These are phyloP conservation scores for Augiades crinisus DNA, from an alignment of 2,888 invertebrate genomes.

Conservation along the genomic window DNA sequence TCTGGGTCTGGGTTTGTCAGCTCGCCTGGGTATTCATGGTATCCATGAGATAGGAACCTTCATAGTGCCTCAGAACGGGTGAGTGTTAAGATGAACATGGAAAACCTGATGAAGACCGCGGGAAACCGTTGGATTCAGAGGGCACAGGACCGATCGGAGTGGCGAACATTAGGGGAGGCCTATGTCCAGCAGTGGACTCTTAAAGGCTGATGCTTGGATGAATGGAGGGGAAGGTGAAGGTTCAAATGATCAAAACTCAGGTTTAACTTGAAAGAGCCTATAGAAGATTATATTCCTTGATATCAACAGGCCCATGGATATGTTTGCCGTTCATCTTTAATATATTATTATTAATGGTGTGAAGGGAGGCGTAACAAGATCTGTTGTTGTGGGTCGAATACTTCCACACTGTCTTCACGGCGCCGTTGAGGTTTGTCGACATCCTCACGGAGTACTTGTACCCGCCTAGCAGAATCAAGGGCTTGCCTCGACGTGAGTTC, in stretches of 20 bases:
- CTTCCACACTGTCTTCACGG: constrained; percentile 36
- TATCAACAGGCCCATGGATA: constrained; percentile 21
- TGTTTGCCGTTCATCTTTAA: constrained; percentile 27
- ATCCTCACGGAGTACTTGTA: constrained; percentile 39
- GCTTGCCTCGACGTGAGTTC: constrained; percentile 39
- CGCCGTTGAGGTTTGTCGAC: not conserved
- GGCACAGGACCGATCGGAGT: no score
- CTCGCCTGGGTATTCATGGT: no score
- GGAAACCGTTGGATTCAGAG: no score
- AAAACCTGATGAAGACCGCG: no score
- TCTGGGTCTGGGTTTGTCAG: no score
- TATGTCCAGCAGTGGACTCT: no score
- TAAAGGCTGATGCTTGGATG: no score
- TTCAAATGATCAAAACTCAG: not conserved
- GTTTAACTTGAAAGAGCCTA: not conserved
- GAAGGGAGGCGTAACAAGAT: constrained; percentile 34
- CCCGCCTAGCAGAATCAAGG: constrained; percentile 37
- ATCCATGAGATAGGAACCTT: no score
- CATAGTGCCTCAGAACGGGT: no score
- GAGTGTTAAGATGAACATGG: no score
- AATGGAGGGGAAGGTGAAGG: no score
- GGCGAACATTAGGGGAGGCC: no score
- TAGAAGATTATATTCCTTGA: not conserved
- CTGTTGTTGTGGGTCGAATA: constrained; percentile 39
- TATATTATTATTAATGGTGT: constrained; percentile 31